A percentile compares a stretch with the other conserved stretches of the same genome.
Evolutionary conservation across 2,113 vertebrate genomes (phyloP).

Genomic region (Peucedramus taeniatus): DNA sequence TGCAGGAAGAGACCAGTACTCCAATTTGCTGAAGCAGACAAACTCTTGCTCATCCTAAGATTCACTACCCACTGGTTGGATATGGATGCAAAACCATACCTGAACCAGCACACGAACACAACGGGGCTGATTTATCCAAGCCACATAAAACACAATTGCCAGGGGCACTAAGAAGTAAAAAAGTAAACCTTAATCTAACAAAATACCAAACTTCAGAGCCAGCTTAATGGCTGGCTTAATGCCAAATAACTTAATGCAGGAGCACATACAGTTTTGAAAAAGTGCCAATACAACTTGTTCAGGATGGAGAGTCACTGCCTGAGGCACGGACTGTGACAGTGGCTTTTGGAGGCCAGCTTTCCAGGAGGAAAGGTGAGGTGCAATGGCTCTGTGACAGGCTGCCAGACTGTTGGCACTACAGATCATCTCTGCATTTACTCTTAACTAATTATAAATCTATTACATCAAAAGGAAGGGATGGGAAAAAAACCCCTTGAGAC

Average conservation of each 20-base stretch:
- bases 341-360: not conserved
- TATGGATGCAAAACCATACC: not conserved
- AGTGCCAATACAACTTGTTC: not conserved
- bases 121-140: not conserved
- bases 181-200: not conserved
- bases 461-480: not conserved
- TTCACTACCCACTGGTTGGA: not conserved
- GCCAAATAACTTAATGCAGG: not conserved
- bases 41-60: not conserved
- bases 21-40: not conserved
- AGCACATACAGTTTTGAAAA: not conserved
- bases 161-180: not conserved
- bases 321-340: not conserved
- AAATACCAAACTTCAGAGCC: not conserved
- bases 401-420: not conserved
- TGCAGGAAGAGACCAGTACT: not conserved
- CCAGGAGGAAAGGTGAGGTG: not conserved
- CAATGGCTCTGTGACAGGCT: not conserved
- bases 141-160: not conserved
- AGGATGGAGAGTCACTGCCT: not conserved
- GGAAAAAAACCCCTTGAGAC: accelerated
- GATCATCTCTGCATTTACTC: not conserved
- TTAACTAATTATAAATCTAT: not conserved
- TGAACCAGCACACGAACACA: not conserved
- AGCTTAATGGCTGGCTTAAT: no score